Conservation (phyloP, 2,113 vertebrate genomes). For the Pelecanoides urinatrix region DNA sequence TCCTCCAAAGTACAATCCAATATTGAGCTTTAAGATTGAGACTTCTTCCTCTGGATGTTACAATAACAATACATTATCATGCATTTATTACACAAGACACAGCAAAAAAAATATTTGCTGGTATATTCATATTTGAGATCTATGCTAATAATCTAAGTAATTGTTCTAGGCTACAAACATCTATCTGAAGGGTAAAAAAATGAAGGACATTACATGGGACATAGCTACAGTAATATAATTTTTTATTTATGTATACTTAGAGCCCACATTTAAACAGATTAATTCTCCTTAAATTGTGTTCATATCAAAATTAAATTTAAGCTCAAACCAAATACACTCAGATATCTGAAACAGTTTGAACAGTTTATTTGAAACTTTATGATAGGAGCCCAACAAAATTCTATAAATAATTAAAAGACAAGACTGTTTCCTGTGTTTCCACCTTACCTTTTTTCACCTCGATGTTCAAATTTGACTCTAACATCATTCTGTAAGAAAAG, state of each 20-base stretch:
- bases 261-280: neutral
- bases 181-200: neutral
- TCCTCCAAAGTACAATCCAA: neutral
- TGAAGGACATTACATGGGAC: neutral
- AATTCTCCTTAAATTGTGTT: neutral
- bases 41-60: neutral
- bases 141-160: neutral
- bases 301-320: neutral
- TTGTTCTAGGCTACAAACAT: neutral
- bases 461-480: conserved; percentile 97
- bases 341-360: neutral
- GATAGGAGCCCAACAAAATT: neutral
- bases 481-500: conserved; percentile 86
- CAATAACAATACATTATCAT: neutral
- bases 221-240: neutral
- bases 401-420: neutral
- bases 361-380: neutral
- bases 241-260: neutral
- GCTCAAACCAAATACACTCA: neutral
- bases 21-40: neutral
- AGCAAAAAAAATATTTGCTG: neutral
- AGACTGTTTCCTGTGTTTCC: neutral
- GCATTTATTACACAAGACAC: neutral
- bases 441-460: conserved; percentile 95
- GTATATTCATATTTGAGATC: neutral